Percentiles rank a stretch among this genome's conserved stretches.
phyloP scores from a whole-genome alignment of 2,797 vertebrate genomes.

The Sebastes alutus region DNA sequence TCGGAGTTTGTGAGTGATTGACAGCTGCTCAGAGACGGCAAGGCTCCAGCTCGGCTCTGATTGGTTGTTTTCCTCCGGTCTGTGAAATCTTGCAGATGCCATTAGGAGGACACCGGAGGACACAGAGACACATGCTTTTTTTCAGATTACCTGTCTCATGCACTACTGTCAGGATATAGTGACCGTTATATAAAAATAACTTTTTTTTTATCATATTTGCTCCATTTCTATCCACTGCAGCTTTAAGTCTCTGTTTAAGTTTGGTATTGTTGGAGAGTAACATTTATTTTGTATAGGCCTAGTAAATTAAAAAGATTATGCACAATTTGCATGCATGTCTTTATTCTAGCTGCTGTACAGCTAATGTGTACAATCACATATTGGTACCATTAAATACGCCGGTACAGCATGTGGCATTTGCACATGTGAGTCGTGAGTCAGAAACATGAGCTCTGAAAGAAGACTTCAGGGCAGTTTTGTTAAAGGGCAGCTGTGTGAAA shows the following conservation, averaged over 20 bases:
- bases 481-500: slow-evolving; percentile 35
- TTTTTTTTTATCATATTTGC: no score
- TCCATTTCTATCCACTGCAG: no score
- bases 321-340: not conserved
- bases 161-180: no score
- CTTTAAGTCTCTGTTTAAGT: not conserved
- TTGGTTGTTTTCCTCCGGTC: no score
- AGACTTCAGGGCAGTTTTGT: slow-evolving; percentile 18
- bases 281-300: not conserved
- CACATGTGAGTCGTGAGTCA: slow-evolving; percentile 16
- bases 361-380: not conserved
- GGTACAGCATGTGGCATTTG: slow-evolving; percentile 26
- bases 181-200: no score
- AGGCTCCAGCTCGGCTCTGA: no score
- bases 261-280: not conserved
- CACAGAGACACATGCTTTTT: no score
- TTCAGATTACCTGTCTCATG: no score
- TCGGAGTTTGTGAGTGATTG: fast-evolving
- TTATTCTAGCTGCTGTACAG: not conserved
- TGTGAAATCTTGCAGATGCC: no score
- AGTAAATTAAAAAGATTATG: not conserved
- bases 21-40: no score
- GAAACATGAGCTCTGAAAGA: slow-evolving; percentile 25
- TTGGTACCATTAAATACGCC: not conserved
- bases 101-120: no score